Base-by-base conservation (phyloP, 2,888 invertebrate genomes). In the Bhutanitis thaidina region DNA sequence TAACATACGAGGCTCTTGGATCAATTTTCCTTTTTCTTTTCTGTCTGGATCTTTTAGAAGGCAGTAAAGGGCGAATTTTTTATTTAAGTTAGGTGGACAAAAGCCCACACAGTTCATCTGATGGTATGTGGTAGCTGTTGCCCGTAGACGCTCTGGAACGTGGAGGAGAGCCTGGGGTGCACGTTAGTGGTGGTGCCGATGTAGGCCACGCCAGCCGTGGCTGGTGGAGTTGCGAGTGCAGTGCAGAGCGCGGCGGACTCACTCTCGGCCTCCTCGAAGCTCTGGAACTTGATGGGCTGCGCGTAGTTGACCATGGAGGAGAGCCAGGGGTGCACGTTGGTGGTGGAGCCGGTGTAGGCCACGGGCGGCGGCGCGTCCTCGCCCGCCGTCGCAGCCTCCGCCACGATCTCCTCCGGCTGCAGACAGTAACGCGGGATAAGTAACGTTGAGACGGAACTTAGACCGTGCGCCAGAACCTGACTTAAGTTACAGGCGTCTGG, bases 281-380 rank as follows among this genome's bases (percentile, higher is more conserved):
- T 96, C 80, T 96, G 96, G 91, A 99, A 99, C 91, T 99, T 99
- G 75, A 99, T 96, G 8, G 99, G 99, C 90, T 99, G 98, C 48
- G 99, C 98, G 91, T 99, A 99, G 91, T 99, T 99, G 77, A 99
- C 96, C 95, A 99, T 96, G 53, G 98, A 97, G 47, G 98, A 99
- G 25, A 99, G 93, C 94, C 97, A 97, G 7, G 99, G 99, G 90
- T 99, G 99, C 54, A 99, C 99, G 85, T 98, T 98, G 56, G 98
- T 98, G 47, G 99, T 99, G 63, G 99, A 99, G 45, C 98, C 97
- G 0, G 97, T 98, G 88, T 99, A 98, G 54, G 96, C 94, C 10
- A 92, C 92, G 0, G 93, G 92, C 0, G 93, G 92, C 0, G 92
- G 92, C 0, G 90, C 93, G 41, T 92, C 94, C 41, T 92, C 92